Base-by-base conservation (phyloP, 2,797 vertebrate species). In the Sternotherus odoratus region DNA sequence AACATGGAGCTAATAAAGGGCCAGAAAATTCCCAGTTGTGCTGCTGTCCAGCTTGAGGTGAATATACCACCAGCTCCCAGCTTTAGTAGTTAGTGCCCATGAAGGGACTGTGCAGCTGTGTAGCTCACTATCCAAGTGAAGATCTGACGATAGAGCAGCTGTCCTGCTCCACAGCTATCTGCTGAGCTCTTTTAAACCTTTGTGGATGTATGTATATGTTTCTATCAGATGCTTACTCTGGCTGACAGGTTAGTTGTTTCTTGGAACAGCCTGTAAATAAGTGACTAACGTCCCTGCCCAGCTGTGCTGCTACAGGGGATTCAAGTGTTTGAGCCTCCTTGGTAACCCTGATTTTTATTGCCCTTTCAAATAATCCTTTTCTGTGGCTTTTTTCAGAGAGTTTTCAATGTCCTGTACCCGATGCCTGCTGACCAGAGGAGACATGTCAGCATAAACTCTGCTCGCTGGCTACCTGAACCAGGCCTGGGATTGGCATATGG, bases 381-480 rank as follows among this genome's bases (percentile, higher is more conserved):
- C 89, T 96, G 8, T 79, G 92, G 81, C 92, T 75, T 86, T 4
- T 88, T 96, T 46, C 97, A 99, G 99, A 99, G 99, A 98, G 99
- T 99, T 92, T 99, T 99, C 95, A 99, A 99, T 19, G 99, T 99
- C 95, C 98, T 99, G n/a, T 99, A 99, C 92, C 99, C 99, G 2
- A 99, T 99, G 99, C 99, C 99, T 95, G 99, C 99, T 0, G 99
- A 99, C 98, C 99, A 99, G 98, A 97, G 99, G 82, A 98, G 99
- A 97, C 99, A 99, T 1, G 99, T 99, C 98, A 99, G 99, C 97
- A 99, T 99, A 97, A 99, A 99, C 97, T 99, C 99, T 0, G 99
- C 99, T 57, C 99, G 99, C 88, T 99, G 99, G 99, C 98, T 99
- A 75, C 99, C 99, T 0, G 99, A 99, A 75, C 99, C 99, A 0